Evolutionary conservation across 2,888 invertebrate species (phyloP), one percentile per base, ranked within the genome.

Genomic region (Koerneria pararmatus): DNA sequence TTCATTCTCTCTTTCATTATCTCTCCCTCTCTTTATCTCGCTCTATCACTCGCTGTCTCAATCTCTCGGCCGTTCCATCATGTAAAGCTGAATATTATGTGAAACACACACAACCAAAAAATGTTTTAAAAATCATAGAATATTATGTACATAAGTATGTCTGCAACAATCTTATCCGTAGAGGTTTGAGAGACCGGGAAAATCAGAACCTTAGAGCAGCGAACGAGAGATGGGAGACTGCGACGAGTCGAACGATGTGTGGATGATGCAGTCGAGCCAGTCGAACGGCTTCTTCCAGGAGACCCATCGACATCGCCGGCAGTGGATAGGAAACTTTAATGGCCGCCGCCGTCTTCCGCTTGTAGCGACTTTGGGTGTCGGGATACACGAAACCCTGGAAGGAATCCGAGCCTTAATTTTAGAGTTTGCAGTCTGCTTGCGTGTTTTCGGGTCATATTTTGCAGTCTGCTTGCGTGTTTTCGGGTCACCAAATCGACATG

Each of bases 291-390:
- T 81, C 81, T 63, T 81, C 81, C 41, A 81, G 59, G 32, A 81
- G 68, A 22, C 78, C 77, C 35, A 82, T 75, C 31, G 78, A 78
- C 65, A 79, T 78, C 32, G 71, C 69, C 0, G 80, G 79, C 57
- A 78, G 77, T 4, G 81, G 80, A 67, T 80, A 77, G 35, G 75
- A 75, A 19, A 80, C 80, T 69, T 81, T 81, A 6, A 81, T 74
- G 1, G 81, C 81, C n/a, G 79, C 80, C 4, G 78, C 73, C 3
- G 77, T 73, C 63, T 76, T 79, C 41, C 77, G 76, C 63, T 78
- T 81, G 72, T 76, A 79, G 19, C 81, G 73, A 56, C 78, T 78
- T 34, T 77, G 71, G 31, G 78, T 76, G 49, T 77, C 78, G 4
- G 81, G 79, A 37, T 76, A 79, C 1, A 82, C 81, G 57, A 74